Evolutionary conservation across 2,113 vertebrate genomes (phyloP).

Genomic region (Hemicordylus capensis): DNA sequence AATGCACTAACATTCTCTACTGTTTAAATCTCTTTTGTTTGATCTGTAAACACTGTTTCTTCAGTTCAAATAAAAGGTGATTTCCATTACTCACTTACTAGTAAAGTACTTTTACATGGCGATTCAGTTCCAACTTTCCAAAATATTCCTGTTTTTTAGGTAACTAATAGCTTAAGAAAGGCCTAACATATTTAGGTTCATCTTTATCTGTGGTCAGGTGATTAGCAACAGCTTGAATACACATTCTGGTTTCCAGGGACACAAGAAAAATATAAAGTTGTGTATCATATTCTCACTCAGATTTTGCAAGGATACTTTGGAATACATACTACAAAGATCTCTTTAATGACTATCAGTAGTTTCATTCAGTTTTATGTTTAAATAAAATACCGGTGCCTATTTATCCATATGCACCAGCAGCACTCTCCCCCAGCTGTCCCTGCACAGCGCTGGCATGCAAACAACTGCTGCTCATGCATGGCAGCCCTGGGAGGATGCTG

Average conservation of each 20-base stretch:
- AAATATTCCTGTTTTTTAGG: slow-evolving; percentile 43
- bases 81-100: neutral
- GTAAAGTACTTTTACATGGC: neutral
- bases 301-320: neutral
- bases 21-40: neutral
- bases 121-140: slow-evolving; percentile 48
- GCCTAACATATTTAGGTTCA: slow-evolving; percentile 54
- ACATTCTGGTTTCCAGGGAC: slow-evolving; percentile 61
- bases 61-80: neutral
- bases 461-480: too few species aligned
- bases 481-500: too few species aligned
- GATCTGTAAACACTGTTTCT: too few species aligned
- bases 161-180: slow-evolving; percentile 26
- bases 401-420: neutral
- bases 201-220: slow-evolving; percentile 53
- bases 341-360: neutral
- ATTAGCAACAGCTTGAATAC: slow-evolving; percentile 59
- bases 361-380: neutral
- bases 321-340: neutral
- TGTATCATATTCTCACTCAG: neutral
- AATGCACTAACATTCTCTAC: neutral
- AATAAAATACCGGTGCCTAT: neutral
- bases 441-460: too few species aligned
- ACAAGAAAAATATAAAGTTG: slow-evolving; percentile 53
- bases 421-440: too few species aligned